phyloP scores from a whole-genome alignment of 1,140 invertebrate species.

The Anoplolepis gracilipes region DNA sequence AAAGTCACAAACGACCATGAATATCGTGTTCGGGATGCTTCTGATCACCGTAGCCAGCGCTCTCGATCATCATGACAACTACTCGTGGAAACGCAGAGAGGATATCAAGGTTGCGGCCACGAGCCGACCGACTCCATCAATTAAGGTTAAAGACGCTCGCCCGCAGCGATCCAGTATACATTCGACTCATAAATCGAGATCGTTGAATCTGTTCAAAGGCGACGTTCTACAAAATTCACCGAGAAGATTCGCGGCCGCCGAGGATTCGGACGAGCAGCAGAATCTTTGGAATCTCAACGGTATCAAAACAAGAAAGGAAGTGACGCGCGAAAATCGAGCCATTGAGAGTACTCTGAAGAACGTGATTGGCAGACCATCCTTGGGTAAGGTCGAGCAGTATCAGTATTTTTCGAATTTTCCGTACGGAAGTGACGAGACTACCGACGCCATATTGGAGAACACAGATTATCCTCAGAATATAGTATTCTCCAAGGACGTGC shows the following conservation, averaged over 20 bases:
- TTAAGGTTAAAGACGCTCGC: constrained; percentile 33
- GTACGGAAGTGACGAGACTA: neutral
- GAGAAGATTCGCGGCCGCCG: neutral
- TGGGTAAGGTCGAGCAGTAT: constrained; percentile 29
- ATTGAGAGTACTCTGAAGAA: constrained; percentile 65
- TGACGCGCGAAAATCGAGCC: constrained; percentile 65
- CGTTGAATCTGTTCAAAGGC: neutral
- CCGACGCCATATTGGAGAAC: constrained; percentile 29
- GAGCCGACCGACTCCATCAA: constrained; percentile 5
- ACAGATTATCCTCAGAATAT: neutral
- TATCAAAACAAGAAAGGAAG: neutral
- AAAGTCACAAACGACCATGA: constrained; percentile 62
- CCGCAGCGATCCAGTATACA: neutral
- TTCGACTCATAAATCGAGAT: constrained; percentile 16
- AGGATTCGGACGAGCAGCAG: constrained; percentile 5
- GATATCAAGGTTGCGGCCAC: constrained; percentile 35
- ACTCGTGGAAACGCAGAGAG: constrained; percentile 26
- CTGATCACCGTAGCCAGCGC: constrained; percentile 47
- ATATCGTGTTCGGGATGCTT: constrained; percentile 42
- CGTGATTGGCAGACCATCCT: constrained; percentile 27
- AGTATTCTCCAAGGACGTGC: neutral
- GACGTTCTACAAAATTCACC: neutral
- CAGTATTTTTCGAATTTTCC: constrained; percentile 52
- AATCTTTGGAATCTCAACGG: neutral
- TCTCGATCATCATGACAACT: constrained; percentile 35